phyloP scores from a whole-genome alignment of 2,888 invertebrate species.

The Julus scanicus region DNA sequence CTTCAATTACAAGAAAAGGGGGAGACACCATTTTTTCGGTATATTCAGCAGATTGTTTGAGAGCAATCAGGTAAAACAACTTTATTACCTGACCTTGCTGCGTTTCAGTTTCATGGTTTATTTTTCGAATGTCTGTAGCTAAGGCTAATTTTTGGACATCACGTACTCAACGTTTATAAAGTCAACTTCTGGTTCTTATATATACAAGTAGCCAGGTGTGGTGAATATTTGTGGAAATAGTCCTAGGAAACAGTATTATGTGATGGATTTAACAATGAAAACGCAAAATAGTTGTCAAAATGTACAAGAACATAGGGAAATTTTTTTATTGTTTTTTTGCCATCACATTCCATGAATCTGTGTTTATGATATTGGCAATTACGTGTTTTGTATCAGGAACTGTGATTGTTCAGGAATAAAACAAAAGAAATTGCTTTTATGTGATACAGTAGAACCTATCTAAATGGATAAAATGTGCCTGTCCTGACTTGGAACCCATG shows the following conservation, averaged over 20 bases:
- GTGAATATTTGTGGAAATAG: not conserved
- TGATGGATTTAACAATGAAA: not conserved
- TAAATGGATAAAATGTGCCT: too few species aligned
- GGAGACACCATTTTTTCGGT: too few species aligned
- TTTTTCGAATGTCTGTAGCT: not conserved
- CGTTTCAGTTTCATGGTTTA: not conserved
- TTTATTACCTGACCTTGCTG: not conserved
- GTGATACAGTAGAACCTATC: too few species aligned
- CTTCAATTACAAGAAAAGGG: not conserved
- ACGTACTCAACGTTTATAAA: not conserved
- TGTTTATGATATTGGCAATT: too few species aligned
- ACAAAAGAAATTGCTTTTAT: too few species aligned
- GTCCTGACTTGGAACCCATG: too few species aligned
- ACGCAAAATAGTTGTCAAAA: not conserved
- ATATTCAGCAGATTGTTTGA: not conserved
- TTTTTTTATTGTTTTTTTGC: too few species aligned
- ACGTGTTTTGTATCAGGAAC: too few species aligned
- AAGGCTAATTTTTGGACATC: slow-evolving; percentile 6
- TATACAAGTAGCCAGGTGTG: not conserved
- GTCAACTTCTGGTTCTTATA: slow-evolving; percentile 3
- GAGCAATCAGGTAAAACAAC: not conserved
- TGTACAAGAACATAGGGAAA: too few species aligned
- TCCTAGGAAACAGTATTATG: not conserved
- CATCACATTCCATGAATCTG: too few species aligned
- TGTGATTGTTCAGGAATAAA: too few species aligned